Conservation (phyloP, 92 coral and sea anemone genomes). For the Phenganax subtilis region DNA sequence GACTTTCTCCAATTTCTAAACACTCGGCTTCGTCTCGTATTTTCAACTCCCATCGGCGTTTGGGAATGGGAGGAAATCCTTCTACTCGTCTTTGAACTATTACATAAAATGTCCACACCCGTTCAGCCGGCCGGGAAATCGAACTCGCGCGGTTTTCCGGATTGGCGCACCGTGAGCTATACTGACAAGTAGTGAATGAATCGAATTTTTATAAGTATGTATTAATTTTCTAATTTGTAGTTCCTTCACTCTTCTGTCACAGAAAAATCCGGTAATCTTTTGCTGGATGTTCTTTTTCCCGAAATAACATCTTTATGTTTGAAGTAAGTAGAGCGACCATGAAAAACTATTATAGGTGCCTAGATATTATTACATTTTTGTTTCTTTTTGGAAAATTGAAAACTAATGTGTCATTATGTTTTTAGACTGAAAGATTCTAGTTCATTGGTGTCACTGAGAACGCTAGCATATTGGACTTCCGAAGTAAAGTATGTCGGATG, state of each 20-base stretch:
- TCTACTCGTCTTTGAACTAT: too few relatives aligned
- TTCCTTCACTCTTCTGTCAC: not conserved
- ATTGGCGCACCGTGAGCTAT: too few relatives aligned
- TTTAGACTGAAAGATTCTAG: conserved; percentile 73
- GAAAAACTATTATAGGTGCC: not conserved
- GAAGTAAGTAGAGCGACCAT: conserved; percentile 47
- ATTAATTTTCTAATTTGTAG: not conserved
- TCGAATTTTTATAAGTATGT: not conserved
- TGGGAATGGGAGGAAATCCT: too few relatives aligned
- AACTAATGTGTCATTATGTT: not conserved
- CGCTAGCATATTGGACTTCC: conserved; percentile 70
- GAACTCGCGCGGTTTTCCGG: too few relatives aligned
- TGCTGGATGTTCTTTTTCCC: conserved; percentile 70
- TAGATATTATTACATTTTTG: not conserved
- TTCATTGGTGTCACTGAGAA: conserved; percentile 62
- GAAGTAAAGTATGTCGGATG: conserved; percentile 59
- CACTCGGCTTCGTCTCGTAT: too few relatives aligned
- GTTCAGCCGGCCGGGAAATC: too few relatives aligned
- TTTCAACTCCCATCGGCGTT: too few relatives aligned
- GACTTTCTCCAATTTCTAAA: too few relatives aligned
- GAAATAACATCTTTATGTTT: conserved; percentile 72
- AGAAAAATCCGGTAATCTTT: conserved; percentile 41
- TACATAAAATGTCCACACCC: too few relatives aligned
- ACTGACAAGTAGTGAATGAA: not conserved
- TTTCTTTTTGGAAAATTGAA: not conserved